Evolutionary conservation across 2,797 vertebrate genomes (phyloP).

Genomic region (Leontocebus nigricollis): DNA sequence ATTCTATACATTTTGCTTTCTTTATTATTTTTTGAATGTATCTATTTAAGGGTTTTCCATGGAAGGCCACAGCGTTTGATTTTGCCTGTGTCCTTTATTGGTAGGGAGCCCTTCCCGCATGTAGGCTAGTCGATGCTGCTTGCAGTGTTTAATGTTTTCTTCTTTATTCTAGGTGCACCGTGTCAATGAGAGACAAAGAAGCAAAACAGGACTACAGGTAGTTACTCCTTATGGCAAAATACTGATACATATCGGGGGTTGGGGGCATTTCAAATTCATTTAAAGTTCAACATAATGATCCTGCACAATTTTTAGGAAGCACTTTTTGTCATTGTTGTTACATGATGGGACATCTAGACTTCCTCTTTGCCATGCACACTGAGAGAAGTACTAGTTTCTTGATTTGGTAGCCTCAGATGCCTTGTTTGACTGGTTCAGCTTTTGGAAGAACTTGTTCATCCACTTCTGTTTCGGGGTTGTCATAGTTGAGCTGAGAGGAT

Average conservation of each 20-base stretch:
- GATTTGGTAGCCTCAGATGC: background rate
- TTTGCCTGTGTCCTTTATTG: background rate
- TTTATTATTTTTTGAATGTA: background rate
- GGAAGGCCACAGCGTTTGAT: background rate
- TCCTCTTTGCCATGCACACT: background rate
- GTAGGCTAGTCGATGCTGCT: accelerated
- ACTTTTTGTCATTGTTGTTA: background rate
- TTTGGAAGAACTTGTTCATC: background rate
- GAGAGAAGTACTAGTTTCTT: background rate
- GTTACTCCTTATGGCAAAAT: background rate
- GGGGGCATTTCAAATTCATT: background rate
- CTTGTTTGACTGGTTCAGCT: background rate
- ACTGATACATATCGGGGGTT: background rate
- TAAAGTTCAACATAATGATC: background rate
- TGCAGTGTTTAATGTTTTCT: background rate
- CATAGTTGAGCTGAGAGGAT: background rate
- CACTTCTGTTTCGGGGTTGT: background rate
- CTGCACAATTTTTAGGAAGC: background rate
- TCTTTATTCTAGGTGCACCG: constrained; percentile 86
- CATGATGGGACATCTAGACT: background rate
- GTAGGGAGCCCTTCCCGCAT: background rate
- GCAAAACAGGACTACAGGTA: constrained; percentile 98
- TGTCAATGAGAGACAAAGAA: constrained; percentile 98
- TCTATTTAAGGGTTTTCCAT: background rate
- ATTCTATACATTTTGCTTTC: background rate